phyloP scores from a whole-genome alignment of 2,797 vertebrate species.

The Parambassis ranga region DNA sequence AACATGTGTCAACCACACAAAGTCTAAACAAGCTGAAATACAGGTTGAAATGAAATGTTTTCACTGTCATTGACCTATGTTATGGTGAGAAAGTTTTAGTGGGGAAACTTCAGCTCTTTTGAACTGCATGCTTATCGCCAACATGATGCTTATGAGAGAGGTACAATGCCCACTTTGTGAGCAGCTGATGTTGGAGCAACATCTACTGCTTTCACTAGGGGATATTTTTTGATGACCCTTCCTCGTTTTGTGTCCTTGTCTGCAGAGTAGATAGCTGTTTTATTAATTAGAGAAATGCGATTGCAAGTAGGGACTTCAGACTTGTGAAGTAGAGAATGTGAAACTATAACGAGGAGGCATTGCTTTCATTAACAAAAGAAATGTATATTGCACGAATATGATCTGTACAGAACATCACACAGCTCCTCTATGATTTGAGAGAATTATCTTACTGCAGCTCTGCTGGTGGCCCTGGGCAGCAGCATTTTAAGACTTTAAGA shows the following conservation, averaged over 20 bases:
- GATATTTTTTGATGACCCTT: background rate
- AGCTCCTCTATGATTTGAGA: conserved; percentile 24
- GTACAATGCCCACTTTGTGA: background rate
- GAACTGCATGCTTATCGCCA: background rate
- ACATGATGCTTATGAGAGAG: background rate
- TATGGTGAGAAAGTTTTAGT: background rate
- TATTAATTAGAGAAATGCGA: background rate
- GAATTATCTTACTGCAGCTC: background rate
- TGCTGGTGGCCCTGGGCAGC: conserved; percentile 9
- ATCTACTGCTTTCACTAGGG: no score
- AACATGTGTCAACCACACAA: background rate
- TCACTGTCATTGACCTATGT: background rate
- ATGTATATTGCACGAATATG: background rate
- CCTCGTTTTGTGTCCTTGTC: background rate
- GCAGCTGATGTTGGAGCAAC: background rate
- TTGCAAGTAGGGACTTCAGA: background rate
- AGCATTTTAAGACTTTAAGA: conserved; percentile 32
- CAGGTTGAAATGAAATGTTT: background rate
- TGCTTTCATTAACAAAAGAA: conserved; percentile 3
- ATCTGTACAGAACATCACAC: background rate
- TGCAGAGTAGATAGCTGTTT: background rate
- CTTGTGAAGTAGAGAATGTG: background rate
- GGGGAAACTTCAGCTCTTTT: background rate
- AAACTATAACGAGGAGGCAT: background rate
- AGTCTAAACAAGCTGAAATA: background rate